phyloP scores from a whole-genome alignment of 2,888 invertebrate species.

The Watsonalla binaria region DNA sequence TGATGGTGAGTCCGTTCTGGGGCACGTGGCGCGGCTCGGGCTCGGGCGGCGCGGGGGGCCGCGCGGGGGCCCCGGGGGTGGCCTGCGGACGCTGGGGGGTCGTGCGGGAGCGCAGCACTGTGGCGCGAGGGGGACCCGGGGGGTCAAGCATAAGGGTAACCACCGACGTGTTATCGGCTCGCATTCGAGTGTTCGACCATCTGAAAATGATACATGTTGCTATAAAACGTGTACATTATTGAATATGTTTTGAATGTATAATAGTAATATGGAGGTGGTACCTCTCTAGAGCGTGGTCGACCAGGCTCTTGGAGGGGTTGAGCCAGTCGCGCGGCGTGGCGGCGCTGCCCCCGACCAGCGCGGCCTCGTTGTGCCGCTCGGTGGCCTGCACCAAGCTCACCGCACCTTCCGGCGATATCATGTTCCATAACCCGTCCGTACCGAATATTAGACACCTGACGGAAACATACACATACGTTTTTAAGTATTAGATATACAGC shows the following conservation, averaged over 20 bases:
- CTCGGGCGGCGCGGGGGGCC: constrained; percentile 13
- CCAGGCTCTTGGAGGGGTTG: constrained; percentile 95
- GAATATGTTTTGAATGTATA: neutral
- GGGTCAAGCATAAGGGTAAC: constrained; percentile 94
- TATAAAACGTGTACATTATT: too few relatives aligned
- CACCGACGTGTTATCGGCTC: constrained; percentile 98
- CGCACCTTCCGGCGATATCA: constrained; percentile 90
- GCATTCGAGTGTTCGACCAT: constrained; percentile 91
- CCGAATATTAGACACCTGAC: constrained; percentile 93
- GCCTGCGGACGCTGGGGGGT: constrained; percentile 23
- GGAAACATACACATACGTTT: constrained; percentile 7
- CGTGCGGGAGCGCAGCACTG: constrained; percentile 74
- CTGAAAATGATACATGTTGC: constrained; percentile 37
- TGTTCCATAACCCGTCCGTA: constrained; percentile 98
- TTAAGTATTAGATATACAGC: too few relatives aligned
- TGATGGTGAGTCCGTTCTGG: constrained; percentile 68
- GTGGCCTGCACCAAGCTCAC: constrained; percentile 91
- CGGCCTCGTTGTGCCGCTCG: constrained; percentile 87
- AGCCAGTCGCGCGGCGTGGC: constrained; percentile 81
- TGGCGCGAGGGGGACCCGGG: constrained; percentile 87
- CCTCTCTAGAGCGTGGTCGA: constrained; percentile 86
- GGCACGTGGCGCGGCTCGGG: constrained; percentile 39
- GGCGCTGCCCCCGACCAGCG: constrained; percentile 63
- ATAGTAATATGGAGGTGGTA: constrained; percentile 17
- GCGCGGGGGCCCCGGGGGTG: constrained; percentile 14